Evolutionary conservation across 2,797 vertebrate genomes (phyloP).

Genomic region (Coreius guichenoti): DNA sequence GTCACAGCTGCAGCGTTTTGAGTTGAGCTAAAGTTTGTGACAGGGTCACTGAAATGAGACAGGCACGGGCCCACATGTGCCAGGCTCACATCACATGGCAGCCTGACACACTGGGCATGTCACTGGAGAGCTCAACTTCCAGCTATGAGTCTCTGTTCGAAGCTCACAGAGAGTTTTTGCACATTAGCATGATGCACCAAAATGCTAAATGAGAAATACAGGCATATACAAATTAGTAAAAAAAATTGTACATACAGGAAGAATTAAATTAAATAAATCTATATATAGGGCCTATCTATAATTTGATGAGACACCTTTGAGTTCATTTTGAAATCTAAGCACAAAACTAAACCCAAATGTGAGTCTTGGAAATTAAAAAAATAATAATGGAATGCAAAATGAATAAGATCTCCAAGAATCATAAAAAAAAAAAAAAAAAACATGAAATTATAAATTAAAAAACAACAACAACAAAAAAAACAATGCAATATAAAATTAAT

Average conservation of each 20-base stretch:
- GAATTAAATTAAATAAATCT: background rate
- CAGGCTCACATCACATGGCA: conserved; percentile 30
- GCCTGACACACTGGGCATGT: conserved; percentile 11
- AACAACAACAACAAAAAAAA: no score
- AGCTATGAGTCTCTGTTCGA: conserved; percentile 9
- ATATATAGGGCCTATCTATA: background rate
- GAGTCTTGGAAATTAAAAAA: background rate
- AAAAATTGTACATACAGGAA: background rate
- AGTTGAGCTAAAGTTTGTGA: background rate
- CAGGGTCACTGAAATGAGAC: conserved; percentile 14
- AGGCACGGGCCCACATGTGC: background rate
- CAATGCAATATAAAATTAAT: background rate
- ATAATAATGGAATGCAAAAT: background rate
- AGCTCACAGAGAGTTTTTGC: background rate
- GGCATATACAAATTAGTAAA: background rate
- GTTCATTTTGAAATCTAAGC: background rate
- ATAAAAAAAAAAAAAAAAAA: background rate
- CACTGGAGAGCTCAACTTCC: conserved; percentile 13
- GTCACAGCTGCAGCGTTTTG: background rate
- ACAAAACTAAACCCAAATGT: background rate
- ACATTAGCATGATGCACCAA: background rate
- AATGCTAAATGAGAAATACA: background rate
- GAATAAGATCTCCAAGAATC: background rate
- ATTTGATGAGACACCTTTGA: conserved; percentile 5
- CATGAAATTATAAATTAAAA: background rate